These are phyloP conservation scores for Callocephalon fimbriatum DNA, from an alignment of 2,113 vertebrate genomes.

Conservation along the genomic window DNA sequence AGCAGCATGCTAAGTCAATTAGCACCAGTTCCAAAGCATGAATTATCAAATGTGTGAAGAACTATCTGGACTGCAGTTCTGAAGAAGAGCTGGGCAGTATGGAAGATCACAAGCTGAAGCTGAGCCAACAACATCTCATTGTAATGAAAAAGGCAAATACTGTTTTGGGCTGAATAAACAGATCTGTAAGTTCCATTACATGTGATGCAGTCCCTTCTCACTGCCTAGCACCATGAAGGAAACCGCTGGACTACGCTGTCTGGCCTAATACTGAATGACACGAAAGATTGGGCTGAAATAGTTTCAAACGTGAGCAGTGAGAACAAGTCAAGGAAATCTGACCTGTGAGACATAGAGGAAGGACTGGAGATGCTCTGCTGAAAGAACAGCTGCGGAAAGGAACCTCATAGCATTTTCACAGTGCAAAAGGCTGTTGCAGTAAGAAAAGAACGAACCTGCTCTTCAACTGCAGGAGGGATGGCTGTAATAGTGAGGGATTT, in stretches of 20 bases:
- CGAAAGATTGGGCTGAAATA: rapidly evolving
- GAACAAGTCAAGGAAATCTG: neutral
- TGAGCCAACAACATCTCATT: neutral
- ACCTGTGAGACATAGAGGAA: neutral
- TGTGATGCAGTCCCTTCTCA: neutral
- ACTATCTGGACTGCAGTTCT: neutral
- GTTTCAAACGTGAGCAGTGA: neutral
- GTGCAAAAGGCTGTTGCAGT: neutral
- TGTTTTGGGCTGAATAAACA: neutral
- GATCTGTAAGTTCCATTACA: neutral
- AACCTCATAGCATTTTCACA: neutral
- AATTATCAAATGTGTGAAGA: neutral
- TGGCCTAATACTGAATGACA: neutral
- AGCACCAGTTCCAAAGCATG: neutral
- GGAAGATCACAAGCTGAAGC: neutral
- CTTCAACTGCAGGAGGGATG: neutral
- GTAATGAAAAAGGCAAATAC: neutral
- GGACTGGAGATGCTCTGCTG: neutral
- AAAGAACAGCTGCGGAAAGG: neutral
- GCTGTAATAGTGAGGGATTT: neutral
- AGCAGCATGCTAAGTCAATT: neutral
- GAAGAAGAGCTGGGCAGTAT: neutral
- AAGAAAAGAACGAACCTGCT: neutral
- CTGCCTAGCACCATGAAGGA: neutral
- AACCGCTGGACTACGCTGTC: neutral